Conservation (phyloP, 2,888 invertebrate genomes). For the Ochropleura leucogaster region DNA sequence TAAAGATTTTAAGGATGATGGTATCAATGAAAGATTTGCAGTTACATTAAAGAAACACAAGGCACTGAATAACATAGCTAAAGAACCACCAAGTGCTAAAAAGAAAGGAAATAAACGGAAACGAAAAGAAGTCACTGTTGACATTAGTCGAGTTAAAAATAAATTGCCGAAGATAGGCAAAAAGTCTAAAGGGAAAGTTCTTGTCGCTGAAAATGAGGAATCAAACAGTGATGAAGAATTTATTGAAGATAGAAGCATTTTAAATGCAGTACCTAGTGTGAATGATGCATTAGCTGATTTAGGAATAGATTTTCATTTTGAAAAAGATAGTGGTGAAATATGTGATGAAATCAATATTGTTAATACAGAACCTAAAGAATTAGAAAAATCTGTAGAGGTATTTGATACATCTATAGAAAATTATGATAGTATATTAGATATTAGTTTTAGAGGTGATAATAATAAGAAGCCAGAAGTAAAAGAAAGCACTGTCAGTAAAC, state of each 20-base stretch:
- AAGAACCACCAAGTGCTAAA: conserved; percentile 69
- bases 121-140: conserved; percentile 77
- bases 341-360: conserved; percentile 31
- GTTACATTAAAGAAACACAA: conserved; percentile 85
- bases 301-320: conserved; percentile 79
- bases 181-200: conserved; percentile 63
- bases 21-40: conserved; percentile 77
- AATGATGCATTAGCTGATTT: conserved; percentile 84
- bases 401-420: conserved; percentile 47
- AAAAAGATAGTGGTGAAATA: conserved; percentile 41
- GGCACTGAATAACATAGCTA: conserved; percentile 77
- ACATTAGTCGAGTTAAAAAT: conserved; percentile 69
- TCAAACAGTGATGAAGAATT: conserved; percentile 68
- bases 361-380: conserved; percentile 39
- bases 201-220: conserved; percentile 35
- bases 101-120: conserved; percentile 76
- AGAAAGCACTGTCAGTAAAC: conserved; percentile 71
- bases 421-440: conserved; percentile 42
- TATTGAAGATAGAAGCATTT: conserved; percentile 66
- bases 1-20: conserved; percentile 58
- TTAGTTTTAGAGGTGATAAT: conserved; percentile 26
- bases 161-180: conserved; percentile 69
- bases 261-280: conserved; percentile 86
- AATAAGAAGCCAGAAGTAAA: conserved; percentile 45
- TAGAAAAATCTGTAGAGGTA: conserved; percentile 19